Percentiles rank a stretch among this genome's conserved stretches.
phyloP scores from a whole-genome alignment of 2,888 invertebrate species.

The Phalera bucephala region DNA sequence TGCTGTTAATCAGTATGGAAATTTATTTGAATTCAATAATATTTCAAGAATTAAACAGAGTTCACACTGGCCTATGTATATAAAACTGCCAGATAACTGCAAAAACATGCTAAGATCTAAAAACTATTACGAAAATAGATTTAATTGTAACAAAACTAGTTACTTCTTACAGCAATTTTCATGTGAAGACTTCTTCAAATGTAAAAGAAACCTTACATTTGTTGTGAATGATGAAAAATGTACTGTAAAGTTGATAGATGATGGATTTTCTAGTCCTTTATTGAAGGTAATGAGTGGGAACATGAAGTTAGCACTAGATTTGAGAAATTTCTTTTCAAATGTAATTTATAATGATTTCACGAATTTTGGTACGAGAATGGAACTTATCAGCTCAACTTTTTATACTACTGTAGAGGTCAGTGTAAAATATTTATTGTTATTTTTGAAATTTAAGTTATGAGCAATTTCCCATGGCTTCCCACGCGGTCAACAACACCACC shows the following conservation, averaged over 20 bases:
- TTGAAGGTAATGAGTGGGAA: slow-evolving; percentile 49
- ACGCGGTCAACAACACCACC: no score
- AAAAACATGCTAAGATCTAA: slow-evolving; percentile 39
- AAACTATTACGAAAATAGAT: slow-evolving; percentile 22
- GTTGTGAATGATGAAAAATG: slow-evolving; percentile 44
- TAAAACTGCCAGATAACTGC: slow-evolving; percentile 52
- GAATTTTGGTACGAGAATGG: slow-evolving; percentile 23
- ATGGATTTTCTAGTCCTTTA: slow-evolving; percentile 47
- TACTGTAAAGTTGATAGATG: slow-evolving; percentile 44
- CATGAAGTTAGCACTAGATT: slow-evolving; percentile 39
- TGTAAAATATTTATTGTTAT: slow-evolving; percentile 9
- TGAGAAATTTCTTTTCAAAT: slow-evolving; percentile 57
- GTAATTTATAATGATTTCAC: slow-evolving; percentile 44
- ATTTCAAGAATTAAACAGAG: slow-evolving; percentile 8
- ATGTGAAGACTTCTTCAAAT: slow-evolving; percentile 51
- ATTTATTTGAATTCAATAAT: slow-evolving; percentile 45
- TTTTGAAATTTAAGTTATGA: no score
- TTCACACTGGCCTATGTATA: slow-evolving; percentile 41
- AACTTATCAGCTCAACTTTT: slow-evolving; percentile 44
- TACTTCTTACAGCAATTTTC: slow-evolving; percentile 41
- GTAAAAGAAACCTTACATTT: slow-evolving; percentile 39
- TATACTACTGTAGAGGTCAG: slow-evolving; percentile 59
- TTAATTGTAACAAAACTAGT: slow-evolving; percentile 36
- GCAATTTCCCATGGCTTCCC: no score
- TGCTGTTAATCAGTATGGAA: slow-evolving; percentile 33